Evolutionary conservation across 2,113 vertebrate species (phyloP), one percentile per base, ranked within the genome.

Genomic region (Hylia prasina): DNA sequence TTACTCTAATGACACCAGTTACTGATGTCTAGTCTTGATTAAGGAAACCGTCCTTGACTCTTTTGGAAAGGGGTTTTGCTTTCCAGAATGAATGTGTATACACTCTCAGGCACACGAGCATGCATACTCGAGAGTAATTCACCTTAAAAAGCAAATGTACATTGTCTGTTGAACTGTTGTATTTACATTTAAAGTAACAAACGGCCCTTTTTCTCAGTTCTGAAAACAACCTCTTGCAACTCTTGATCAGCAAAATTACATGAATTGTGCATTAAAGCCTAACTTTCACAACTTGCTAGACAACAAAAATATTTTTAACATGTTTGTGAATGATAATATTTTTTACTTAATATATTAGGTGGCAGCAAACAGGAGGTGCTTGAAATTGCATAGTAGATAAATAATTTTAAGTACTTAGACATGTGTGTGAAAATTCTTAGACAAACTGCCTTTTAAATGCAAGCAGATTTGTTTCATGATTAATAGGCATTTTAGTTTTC

Each of bases 61-160:
- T 39, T 76, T 82, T 24, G 76, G n/a, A 61, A 68, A 27, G 39
- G 11, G 13, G n/a, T 47, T 82, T 82, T 76, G 30, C 53, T 54
- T 53, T 75, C 39, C 48, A 54, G 70, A 19, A 9, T 68, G 54
- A 31, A 11, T 31, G 17, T 61, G 15, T 22, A 15, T 24, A 15
- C 24, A 31, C 45, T 73, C 4, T 5, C 4, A 8, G 39, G 23
- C 53, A 53, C 13, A 1, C 0, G 19, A 0, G 0, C 10, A n/a
- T 21, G 53, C 56, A 19, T 50, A 6, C n/a, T 68, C 20, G 40
- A 47, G 56, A 20, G 24, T 54, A 11, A 60, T 75, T 68, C n/a
- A 61, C 14, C 45, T 68, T 35, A 60, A 51, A 51, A 25, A 73
- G 39, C 54, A 66, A 73, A 60, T 7, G 2, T 19, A 31, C 10